A percentile compares a stretch with the other conserved stretches of the same genome.
phyloP scores from a whole-genome alignment of 2,797 vertebrate genomes.

The Oryzias sinensis region DNA sequence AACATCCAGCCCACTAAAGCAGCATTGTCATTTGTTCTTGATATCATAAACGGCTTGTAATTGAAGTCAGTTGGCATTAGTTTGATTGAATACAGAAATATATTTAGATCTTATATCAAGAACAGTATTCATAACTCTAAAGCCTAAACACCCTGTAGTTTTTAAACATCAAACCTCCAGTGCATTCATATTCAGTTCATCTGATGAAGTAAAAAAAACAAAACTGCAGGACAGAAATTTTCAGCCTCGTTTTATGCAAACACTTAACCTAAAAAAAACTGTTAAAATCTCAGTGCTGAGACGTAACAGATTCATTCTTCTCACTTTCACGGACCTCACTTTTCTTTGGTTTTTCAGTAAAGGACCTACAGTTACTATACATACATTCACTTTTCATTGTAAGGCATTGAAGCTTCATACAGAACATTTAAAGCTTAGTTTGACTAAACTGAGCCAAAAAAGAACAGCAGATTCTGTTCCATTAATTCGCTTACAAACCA shows the following conservation, averaged over 20 bases:
- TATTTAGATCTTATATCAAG: no score
- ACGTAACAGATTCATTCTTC: not conserved
- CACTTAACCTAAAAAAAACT: not conserved
- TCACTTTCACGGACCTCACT: slow-evolving; percentile 1
- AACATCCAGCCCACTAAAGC: no score
- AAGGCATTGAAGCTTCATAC: slow-evolving; percentile 11
- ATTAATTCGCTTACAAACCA: no score
- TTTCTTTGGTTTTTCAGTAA: slow-evolving; percentile 1
- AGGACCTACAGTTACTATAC: slow-evolving; percentile 9
- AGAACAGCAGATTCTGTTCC: no score
- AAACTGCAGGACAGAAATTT: slow-evolving; percentile 1
- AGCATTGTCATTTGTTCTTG: no score
- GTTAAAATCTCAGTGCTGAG: not conserved
- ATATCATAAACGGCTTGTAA: no score
- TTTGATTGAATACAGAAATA: no score
- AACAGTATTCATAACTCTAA: no score
- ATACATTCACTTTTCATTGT: slow-evolving; percentile 29
- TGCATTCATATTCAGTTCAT: not conserved
- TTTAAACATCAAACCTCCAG: no score
- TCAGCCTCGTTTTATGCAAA: not conserved
- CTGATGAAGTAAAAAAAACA: not conserved
- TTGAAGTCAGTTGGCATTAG: no score
- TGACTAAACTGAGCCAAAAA: no score
- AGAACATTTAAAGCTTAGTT: not conserved
- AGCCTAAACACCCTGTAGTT: no score